phyloP scores from a whole-genome alignment of 2,797 vertebrate genomes.

The Chaetophractus vellerosus region DNA sequence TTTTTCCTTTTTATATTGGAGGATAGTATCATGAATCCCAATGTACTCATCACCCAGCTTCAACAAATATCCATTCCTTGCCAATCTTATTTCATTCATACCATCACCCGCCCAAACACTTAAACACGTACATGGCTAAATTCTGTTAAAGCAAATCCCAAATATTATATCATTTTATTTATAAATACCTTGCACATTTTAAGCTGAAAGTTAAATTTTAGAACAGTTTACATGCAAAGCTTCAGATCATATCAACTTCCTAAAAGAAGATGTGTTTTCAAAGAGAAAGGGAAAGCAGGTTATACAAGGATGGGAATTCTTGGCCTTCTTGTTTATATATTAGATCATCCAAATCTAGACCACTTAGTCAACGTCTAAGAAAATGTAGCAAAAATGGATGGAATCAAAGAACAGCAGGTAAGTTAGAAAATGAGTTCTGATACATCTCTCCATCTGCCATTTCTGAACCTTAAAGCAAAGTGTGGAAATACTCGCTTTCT shows the following conservation, averaged over 20 bases:
- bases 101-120: background rate
- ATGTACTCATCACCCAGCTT: background rate
- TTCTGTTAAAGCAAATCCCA: conserved; percentile 23
- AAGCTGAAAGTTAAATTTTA: background rate
- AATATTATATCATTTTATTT: background rate
- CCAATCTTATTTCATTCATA: background rate
- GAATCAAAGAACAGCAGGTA: conserved; percentile 59
- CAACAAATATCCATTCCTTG: conserved; percentile 19
- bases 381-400: conserved; percentile 23
- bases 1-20: conserved; percentile 40
- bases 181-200: background rate
- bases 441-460: conserved; percentile 23
- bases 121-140: background rate
- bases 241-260: conserved; percentile 21
- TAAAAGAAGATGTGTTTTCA: conserved; percentile 34
- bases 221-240: background rate
- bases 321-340: background rate
- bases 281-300: background rate
- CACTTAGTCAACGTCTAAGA: conserved; percentile 36
- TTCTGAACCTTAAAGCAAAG: conserved; percentile 64
- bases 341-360: conserved; percentile 31
- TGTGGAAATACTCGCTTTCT: conserved; percentile 42
- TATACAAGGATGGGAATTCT: conserved; percentile 21
- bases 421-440: conserved; percentile 59
- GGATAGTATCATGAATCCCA: background rate